These are phyloP conservation scores for Tanytarsus gracilentus DNA, from an alignment of 2,888 invertebrate species.

Conservation along the genomic window DNA sequence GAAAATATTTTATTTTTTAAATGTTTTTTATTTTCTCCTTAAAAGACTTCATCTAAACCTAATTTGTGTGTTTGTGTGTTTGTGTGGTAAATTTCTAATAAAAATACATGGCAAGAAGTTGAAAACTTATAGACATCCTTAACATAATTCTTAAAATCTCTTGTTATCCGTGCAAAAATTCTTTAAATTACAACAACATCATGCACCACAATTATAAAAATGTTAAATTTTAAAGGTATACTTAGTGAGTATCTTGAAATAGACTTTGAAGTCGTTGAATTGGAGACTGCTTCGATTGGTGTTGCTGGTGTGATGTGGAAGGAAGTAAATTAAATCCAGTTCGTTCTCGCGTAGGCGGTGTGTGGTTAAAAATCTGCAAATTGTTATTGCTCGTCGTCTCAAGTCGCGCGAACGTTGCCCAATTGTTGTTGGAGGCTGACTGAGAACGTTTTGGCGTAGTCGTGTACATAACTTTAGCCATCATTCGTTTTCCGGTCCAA, in stretches of 20 bases:
- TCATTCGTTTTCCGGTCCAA: slow-evolving; percentile 53
- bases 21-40: too few relatives aligned
- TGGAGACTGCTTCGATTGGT: not conserved
- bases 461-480: slow-evolving; percentile 43
- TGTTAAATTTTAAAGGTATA: not conserved
- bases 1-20: too few relatives aligned
- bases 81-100: too few relatives aligned
- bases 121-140: not conserved
- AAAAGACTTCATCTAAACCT: too few relatives aligned
- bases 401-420: slow-evolving; percentile 23
- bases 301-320: not conserved
- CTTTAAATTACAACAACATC: not conserved
- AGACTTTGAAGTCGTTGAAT: not conserved
- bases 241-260: not conserved
- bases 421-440: slow-evolving; percentile 30
- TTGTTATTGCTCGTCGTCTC: not conserved
- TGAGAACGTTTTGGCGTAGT: slow-evolving; percentile 29
- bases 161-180: not conserved
- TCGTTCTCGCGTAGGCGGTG: not conserved
- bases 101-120: not conserved
- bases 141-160: not conserved
- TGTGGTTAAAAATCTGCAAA: not conserved
- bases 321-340: not conserved
- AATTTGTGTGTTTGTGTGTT: too few relatives aligned
- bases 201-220: not conserved